Conservation (phyloP, 2,888 invertebrate species). For the Liposcelis brunnea region DNA sequence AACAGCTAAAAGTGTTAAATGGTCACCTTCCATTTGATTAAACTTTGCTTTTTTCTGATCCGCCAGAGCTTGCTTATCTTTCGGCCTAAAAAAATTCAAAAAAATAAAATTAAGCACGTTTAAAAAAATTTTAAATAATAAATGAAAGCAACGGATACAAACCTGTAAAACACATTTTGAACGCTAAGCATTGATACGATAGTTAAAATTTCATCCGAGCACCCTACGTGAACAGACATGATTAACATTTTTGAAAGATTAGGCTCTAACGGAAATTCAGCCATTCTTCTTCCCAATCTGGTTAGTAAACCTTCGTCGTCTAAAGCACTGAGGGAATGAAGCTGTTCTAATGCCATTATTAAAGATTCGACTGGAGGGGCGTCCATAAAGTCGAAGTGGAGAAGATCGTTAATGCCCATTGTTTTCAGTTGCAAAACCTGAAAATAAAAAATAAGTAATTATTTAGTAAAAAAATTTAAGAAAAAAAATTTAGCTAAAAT, state of each 20-base stretch:
- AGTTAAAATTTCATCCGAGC: constrained; percentile 95
- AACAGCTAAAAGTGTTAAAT: constrained; percentile 90
- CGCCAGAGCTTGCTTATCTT: constrained; percentile 90
- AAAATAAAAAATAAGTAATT: constrained; percentile 10
- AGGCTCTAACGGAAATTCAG: constrained; percentile 97
- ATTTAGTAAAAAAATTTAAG: neutral
- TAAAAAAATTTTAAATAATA: constrained; percentile 1
- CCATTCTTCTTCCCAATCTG: constrained; percentile 77
- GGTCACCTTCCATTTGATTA: constrained; percentile 97
- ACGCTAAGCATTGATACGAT: constrained; percentile 98
- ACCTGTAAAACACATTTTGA: constrained; percentile 89
- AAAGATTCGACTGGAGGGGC: constrained; percentile 95
- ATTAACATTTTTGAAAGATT: constrained; percentile 97
- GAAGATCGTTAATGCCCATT: constrained; percentile 97
- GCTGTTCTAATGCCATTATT: constrained; percentile 91
- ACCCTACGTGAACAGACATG: constrained; percentile 94
- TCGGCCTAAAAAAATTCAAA: constrained; percentile 54
- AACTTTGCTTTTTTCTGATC: constrained; percentile 99
- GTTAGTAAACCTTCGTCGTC: constrained; percentile 86
- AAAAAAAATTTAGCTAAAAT: constrained; percentile 1
- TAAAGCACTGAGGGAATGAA: constrained; percentile 90
- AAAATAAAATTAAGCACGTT: constrained; percentile 1
- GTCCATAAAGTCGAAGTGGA: constrained; percentile 99
- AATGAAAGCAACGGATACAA: constrained; percentile 11
- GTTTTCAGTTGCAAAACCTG: constrained; percentile 87